A percentile compares a stretch with the other conserved stretches of the same genome.
Conservation (phyloP, 2,797 vertebrate species). For the Protosalanx chinensis region DNA sequence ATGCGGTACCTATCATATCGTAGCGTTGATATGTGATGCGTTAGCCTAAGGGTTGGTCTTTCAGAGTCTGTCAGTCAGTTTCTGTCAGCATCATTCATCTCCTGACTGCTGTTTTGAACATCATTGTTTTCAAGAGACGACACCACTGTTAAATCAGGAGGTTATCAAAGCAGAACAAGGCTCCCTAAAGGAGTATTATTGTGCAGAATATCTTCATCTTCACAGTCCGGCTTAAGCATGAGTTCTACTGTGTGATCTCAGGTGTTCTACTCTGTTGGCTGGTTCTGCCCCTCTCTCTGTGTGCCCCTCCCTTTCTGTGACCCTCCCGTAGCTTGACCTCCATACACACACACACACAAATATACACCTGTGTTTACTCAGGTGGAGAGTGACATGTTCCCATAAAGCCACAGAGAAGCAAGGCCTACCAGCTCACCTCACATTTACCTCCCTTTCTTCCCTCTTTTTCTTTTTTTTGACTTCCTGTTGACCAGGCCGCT, state of each 20-base stretch:
- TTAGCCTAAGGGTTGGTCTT: neutral
- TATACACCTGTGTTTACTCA: slow-evolving; percentile 71
- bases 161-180: neutral
- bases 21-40: neutral
- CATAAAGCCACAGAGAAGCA: slow-evolving; percentile 22
- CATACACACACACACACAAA: slow-evolving; percentile 37
- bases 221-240: slow-evolving; percentile 17
- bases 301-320: slow-evolving; percentile 23
- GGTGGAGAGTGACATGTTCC: slow-evolving; percentile 41
- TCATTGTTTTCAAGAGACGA: neutral
- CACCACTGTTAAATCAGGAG: neutral
- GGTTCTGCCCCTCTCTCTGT: slow-evolving; percentile 18
- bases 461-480: slow-evolving; percentile 21
- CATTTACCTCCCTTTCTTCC: slow-evolving; percentile 47
- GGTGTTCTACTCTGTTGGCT: slow-evolving; percentile 14
- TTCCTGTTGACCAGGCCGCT: slow-evolving; percentile 19
- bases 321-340: neutral
- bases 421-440: slow-evolving; percentile 24
- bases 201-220: neutral
- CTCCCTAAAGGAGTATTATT: neutral
- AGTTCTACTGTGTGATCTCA: slow-evolving; percentile 45
- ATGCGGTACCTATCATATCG: neutral
- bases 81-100: neutral
- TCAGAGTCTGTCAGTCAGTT: neutral
- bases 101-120: too few relatives aligned